A percentile compares a stretch with the other conserved stretches of the same genome.
Evolutionary conservation across 2,797 vertebrate genomes (phyloP).

Genomic region (Clarias laeviceps): DNA sequence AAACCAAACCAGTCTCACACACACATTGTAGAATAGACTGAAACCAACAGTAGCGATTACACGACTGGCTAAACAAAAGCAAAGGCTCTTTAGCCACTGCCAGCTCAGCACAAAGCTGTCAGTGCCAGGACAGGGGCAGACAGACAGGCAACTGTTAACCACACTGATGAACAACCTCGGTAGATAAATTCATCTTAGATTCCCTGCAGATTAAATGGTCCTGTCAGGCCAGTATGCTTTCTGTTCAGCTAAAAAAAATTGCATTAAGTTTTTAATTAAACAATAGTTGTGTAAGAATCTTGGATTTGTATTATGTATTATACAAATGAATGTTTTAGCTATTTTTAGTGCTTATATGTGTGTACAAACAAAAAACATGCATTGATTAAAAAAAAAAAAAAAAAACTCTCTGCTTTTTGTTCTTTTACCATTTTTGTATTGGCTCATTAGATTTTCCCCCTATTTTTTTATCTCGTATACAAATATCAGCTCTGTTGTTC

Average conservation of each 20-base stretch:
- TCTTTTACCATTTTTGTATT: no score
- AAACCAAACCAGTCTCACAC: not conserved
- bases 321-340: no score
- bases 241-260: not conserved
- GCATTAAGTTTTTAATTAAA: not conserved
- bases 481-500: no score
- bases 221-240: not conserved
- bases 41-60: constrained; percentile 64
- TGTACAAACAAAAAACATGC: no score
- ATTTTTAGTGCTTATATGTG: no score
- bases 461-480: no score
- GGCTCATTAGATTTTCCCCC: no score
- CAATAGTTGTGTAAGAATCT: no score
- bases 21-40: constrained; percentile 1
- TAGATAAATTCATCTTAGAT: not conserved
- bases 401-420: no score
- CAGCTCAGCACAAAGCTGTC: constrained; percentile 44
- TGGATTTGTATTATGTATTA: no score
- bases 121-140: constrained; percentile 29
- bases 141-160: constrained; percentile 29
- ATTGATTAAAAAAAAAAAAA: no score
- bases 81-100: constrained; percentile 57
- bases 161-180: constrained; percentile 27
- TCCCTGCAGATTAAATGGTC: not conserved
- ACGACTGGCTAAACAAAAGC: constrained; percentile 57